These are phyloP conservation scores for Cataglyphis hispanica DNA, from an alignment of 1,140 invertebrate species.

Conservation along the genomic window DNA sequence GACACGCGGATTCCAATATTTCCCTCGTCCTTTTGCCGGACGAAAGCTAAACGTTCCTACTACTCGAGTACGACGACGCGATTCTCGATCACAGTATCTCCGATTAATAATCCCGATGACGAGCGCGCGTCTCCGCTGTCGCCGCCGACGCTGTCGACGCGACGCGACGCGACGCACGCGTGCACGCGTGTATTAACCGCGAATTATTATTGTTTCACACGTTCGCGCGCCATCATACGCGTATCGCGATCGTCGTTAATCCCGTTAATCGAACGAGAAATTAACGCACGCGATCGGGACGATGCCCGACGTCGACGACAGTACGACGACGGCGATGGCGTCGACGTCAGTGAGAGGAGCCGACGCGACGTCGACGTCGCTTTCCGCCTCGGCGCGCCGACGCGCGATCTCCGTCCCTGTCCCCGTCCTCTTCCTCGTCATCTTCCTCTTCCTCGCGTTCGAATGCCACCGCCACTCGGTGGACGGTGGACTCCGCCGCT, in stretches of 20 bases:
- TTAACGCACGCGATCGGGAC: constrained; percentile 65
- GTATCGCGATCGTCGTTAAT: background rate
- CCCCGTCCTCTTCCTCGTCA: constrained; percentile 78
- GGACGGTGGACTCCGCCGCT: background rate
- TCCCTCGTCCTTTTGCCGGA: background rate
- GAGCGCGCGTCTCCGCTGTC: background rate
- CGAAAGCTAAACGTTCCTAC: background rate
- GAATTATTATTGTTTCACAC: constrained; percentile 8
- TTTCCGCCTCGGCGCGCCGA: constrained; percentile 85
- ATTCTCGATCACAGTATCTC: background rate
- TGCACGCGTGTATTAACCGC: background rate
- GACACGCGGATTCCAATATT: background rate
- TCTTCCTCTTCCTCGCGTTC: constrained; percentile 23
- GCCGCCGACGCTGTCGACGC: background rate
- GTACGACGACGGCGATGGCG: constrained; percentile 81
- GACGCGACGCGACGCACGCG: too few species aligned
- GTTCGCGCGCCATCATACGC: background rate
- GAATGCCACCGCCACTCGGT: constrained; percentile 4
- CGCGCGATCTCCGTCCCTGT: constrained; percentile 82
- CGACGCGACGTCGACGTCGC: constrained; percentile 83
- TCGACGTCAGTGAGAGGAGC: constrained; percentile 42
- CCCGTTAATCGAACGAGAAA: background rate
- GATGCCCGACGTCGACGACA: constrained; percentile 85
- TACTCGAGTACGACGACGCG: too few species aligned
- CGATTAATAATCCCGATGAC: too few species aligned